These are phyloP conservation scores for Dromius quadrimaculatus DNA, from an alignment of 2,888 invertebrate species.

Conservation along the genomic window DNA sequence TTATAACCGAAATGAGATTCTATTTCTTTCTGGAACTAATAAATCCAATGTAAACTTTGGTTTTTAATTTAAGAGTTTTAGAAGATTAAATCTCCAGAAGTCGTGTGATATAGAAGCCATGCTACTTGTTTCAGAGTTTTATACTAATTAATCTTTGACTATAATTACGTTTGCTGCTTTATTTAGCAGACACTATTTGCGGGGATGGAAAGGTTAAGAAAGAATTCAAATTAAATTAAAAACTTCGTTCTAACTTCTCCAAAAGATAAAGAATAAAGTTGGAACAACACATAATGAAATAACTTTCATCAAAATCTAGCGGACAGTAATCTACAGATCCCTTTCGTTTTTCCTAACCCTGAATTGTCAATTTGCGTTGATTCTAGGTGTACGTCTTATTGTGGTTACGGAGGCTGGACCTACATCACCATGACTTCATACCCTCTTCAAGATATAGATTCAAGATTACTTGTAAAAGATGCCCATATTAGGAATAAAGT, in stretches of 20 bases:
- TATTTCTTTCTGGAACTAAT: constrained; percentile 24
- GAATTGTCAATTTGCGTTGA: too few species aligned
- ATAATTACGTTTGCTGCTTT: constrained; percentile 42
- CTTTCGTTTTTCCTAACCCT: too few species aligned
- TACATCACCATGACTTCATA: too few species aligned
- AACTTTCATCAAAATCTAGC: too few species aligned
- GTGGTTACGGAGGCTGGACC: too few species aligned
- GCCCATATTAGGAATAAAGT: too few species aligned
- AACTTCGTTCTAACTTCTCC: constrained; percentile 1
- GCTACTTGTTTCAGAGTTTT: constrained; percentile 41
- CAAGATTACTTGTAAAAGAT: too few species aligned
- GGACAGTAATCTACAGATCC: too few species aligned
- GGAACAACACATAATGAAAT: too few species aligned
- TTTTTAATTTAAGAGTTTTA: constrained; percentile 19
- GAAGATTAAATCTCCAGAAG: constrained; percentile 6
- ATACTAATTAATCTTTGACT: constrained; percentile 50
- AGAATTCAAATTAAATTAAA: constrained; percentile 34
- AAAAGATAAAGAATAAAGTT: background rate
- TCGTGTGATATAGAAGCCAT: constrained; percentile 37
- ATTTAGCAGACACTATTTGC: constrained; percentile 42
- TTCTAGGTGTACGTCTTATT: too few species aligned
- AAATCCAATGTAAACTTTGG: constrained; percentile 32
- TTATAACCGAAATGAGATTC: background rate
- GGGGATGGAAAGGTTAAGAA: constrained; percentile 4
- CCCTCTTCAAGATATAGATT: too few species aligned